phyloP scores from a whole-genome alignment of 1,140 invertebrate species.

The Carposina sasakii region DNA sequence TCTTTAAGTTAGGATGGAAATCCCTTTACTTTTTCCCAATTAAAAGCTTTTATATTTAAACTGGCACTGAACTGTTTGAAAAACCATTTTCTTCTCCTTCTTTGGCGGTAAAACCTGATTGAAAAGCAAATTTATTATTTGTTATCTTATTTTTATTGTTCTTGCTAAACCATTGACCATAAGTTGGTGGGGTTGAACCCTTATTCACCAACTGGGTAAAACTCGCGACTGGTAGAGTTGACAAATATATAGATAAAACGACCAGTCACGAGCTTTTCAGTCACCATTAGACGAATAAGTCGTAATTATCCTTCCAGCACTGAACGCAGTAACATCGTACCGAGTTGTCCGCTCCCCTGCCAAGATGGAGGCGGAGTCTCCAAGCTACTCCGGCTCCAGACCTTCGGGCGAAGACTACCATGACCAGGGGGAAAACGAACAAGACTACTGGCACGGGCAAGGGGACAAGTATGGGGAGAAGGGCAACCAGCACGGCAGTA shows the following conservation, averaged over 20 bases:
- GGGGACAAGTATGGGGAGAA: constrained; percentile 1
- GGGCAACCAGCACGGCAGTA: no score
- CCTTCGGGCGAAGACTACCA: constrained; percentile 2
- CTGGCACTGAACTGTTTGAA: no score
- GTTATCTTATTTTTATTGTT: neutral
- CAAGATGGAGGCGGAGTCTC: constrained; percentile 9
- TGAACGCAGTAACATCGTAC: neutral
- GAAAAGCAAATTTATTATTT: no score
- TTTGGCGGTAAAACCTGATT: no score
- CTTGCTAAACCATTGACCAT: neutral
- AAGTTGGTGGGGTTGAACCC: neutral
- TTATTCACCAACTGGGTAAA: neutral
- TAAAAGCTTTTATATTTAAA: no score
- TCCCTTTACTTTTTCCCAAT: no score
- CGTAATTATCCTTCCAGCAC: neutral
- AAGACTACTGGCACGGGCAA: constrained; percentile 13
- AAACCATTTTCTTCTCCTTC: no score
- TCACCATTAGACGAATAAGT: neutral
- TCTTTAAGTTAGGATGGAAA: no score
- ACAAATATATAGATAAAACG: neutral
- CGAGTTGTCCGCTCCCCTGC: constrained; percentile 11
- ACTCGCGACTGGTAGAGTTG: neutral
- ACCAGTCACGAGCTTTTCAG: neutral
- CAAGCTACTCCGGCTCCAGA: constrained; percentile 1
- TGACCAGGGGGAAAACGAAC: constrained; percentile 8